Percentiles rank a stretch among this genome's conserved stretches.
Conservation (phyloP, 2,113 vertebrate species). For the Seriola dumerili region DNA sequence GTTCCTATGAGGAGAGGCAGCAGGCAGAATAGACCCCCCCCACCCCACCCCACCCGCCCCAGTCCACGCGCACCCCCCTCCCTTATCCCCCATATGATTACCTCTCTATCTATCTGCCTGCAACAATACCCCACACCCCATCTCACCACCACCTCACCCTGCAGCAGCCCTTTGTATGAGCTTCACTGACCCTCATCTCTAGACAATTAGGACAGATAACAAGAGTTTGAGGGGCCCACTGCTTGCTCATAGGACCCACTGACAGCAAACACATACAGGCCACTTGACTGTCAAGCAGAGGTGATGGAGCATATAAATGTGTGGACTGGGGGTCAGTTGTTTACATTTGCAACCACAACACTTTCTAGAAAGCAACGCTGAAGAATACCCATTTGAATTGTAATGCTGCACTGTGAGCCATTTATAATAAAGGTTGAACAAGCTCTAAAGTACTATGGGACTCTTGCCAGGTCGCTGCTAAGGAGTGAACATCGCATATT, state of each 20-base stretch:
- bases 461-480: constrained; percentile 45
- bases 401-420: constrained; percentile 5
- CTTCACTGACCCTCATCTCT: constrained; percentile 71
- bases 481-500: constrained; percentile 47
- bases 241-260: constrained; percentile 34
- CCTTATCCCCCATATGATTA: constrained; percentile 46
- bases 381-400: constrained; percentile 39
- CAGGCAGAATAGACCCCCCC: constrained; percentile 60
- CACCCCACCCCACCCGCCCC: constrained; percentile 20
- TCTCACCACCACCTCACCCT: constrained; percentile 30
- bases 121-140: constrained; percentile 48
- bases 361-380: constrained; percentile 9
- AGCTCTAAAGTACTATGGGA: constrained; percentile 28
- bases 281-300: constrained; percentile 25
- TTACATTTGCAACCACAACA: constrained; percentile 7
- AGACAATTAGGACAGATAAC: constrained; percentile 69
- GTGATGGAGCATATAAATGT: constrained; percentile 30
- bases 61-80: neutral
- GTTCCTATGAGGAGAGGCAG: constrained; percentile 74
- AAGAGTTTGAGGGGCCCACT: constrained; percentile 44
- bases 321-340: neutral
- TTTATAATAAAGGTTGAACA: constrained; percentile 38
- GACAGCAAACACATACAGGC: constrained; percentile 41
- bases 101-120: constrained; percentile 57
- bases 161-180: constrained; percentile 54